phyloP scores from a whole-genome alignment of 2,113 vertebrate genomes.

The Sarotherodon lohbergeri region DNA sequence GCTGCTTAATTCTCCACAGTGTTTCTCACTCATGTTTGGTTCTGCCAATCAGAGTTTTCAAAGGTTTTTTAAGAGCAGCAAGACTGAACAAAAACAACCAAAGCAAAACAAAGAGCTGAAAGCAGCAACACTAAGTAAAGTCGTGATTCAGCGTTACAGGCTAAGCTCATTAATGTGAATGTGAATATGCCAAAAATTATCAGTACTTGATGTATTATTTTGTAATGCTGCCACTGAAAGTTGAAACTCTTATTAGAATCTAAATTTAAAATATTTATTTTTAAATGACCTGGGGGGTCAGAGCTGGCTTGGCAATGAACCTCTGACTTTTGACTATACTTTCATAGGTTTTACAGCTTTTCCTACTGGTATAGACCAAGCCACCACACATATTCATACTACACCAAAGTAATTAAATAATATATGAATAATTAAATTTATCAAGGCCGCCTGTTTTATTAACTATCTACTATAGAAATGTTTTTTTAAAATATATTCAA shows the following conservation, averaged over 20 bases:
- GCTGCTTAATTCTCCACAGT: background rate
- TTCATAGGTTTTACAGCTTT: background rate
- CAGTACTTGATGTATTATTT: background rate
- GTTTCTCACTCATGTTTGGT: background rate
- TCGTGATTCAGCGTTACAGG: background rate
- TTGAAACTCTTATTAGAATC: background rate
- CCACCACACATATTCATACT: background rate
- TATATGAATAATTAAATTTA: background rate
- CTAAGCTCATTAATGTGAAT: background rate
- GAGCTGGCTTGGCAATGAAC: too few species aligned
- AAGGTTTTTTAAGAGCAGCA: background rate
- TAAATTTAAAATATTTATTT: background rate
- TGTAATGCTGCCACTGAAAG: background rate
- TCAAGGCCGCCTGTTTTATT: background rate
- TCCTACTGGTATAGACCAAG: background rate
- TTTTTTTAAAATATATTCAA: background rate
- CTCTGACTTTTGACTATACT: background rate
- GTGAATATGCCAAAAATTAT: background rate
- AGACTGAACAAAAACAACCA: background rate
- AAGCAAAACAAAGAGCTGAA: background rate
- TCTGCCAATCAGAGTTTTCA: fast-evolving
- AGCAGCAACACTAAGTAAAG: background rate
- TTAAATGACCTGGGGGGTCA: background rate
- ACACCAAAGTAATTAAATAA: background rate
- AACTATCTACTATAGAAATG: background rate